phyloP scores from a whole-genome alignment of 2,797 vertebrate species.

The Parauchenoglanis ngamensis region DNA sequence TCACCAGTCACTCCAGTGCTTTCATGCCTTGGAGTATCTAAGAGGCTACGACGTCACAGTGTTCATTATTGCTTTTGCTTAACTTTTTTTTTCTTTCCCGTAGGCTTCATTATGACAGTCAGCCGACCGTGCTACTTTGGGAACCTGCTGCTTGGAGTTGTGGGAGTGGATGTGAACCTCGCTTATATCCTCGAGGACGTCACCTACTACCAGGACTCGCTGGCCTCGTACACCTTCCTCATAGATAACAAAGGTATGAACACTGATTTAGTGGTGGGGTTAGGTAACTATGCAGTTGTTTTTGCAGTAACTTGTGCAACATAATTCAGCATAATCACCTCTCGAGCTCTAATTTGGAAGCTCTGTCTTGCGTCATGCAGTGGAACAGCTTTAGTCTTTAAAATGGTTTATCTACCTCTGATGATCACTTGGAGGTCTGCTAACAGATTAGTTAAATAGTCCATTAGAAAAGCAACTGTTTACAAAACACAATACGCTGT shows the following conservation, averaged over 20 bases:
- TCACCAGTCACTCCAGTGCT: neutral
- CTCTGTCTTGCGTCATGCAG: neutral
- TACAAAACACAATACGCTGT: neutral
- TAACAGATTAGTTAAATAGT: constrained; percentile 26
- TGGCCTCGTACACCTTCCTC: constrained; percentile 97
- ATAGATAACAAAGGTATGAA: constrained; percentile 95
- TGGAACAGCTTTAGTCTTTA: neutral
- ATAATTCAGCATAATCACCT: neutral
- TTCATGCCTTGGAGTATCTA: neutral
- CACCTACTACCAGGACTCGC: constrained; percentile 96
- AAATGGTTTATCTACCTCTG: neutral
- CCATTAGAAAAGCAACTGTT: constrained; percentile 34
- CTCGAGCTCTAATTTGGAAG: neutral
- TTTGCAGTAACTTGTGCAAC: no score
- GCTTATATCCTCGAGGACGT: constrained; percentile 98
- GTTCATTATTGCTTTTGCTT: neutral
- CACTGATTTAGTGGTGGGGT: neutral
- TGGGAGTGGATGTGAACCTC: constrained; percentile 95
- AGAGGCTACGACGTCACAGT: neutral
- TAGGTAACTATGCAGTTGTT: neutral
- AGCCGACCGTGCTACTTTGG: constrained; percentile 97
- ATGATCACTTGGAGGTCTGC: constrained; percentile 11
- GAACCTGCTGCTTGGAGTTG: constrained; percentile 93
- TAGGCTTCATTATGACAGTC: constrained; percentile 97
- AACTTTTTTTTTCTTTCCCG: neutral